phyloP scores from a whole-genome alignment of 2,797 vertebrate genomes.

The Hapalemur alaotrensis region DNA sequence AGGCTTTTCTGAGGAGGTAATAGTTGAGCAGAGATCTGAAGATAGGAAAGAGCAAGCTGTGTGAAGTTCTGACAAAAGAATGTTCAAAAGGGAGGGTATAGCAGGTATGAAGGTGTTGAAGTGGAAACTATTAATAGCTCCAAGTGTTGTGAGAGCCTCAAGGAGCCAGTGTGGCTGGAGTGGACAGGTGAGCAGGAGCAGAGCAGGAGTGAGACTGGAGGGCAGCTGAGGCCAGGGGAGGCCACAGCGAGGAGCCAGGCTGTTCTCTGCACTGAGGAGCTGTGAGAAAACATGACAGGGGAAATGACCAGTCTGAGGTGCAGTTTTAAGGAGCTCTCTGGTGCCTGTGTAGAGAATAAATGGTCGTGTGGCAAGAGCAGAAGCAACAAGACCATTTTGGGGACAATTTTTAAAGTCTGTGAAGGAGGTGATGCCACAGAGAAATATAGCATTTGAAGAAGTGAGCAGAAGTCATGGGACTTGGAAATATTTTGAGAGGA shows the following conservation, averaged over 20 bases:
- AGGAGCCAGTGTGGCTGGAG: not conserved
- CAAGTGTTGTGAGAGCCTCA: not conserved
- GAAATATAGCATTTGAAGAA: not conserved
- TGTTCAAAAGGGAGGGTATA: not conserved
- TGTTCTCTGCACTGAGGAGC: not conserved
- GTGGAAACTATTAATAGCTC: not conserved
- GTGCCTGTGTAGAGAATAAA: not conserved
- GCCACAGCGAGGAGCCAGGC: not conserved
- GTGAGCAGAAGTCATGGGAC: not conserved
- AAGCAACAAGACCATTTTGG: not conserved
- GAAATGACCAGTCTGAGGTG: not conserved
- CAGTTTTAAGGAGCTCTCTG: not conserved
- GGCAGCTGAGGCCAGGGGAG: not conserved
- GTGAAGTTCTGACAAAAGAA: not conserved
- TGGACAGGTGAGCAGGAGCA: not conserved
- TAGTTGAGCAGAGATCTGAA: not conserved
- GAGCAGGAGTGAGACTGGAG: not conserved
- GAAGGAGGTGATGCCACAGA: not conserved
- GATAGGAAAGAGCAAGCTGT: not conserved
- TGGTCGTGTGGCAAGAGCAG: not conserved
- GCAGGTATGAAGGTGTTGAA: not conserved
- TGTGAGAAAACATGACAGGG: not conserved
- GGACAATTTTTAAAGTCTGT: not conserved
- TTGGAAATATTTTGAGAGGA: not conserved
- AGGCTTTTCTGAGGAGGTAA: not conserved